These are phyloP conservation scores for Typhlomys cinereus DNA, from an alignment of 2,113 vertebrate genomes.

Conservation along the genomic window DNA sequence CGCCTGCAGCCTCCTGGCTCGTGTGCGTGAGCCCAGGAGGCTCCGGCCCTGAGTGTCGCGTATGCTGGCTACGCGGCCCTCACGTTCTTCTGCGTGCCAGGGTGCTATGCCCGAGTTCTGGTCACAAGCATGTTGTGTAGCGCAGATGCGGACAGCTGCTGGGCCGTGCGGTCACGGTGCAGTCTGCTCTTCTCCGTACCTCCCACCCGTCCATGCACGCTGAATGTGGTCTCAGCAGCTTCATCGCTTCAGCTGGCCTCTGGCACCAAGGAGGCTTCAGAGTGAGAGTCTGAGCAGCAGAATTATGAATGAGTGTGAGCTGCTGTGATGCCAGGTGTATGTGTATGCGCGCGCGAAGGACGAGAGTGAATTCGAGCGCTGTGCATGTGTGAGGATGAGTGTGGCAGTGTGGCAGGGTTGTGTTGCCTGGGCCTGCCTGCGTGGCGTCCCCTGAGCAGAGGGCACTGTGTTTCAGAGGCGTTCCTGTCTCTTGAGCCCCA, in stretches of 20 bases:
- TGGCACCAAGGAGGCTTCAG: neutral
- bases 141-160: neutral
- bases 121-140: neutral
- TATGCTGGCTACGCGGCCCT: neutral
- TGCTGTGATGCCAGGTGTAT: neutral
- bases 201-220: neutral
- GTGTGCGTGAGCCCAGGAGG: neutral
- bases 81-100: neutral
- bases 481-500: rapidly evolving
- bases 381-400: neutral
- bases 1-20: too few species aligned
- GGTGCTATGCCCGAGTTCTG: neutral
- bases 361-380: too few species aligned
- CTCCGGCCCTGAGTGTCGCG: neutral
- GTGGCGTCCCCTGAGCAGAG: neutral
- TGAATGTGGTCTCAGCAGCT: neutral
- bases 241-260: neutral
- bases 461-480: neutral
- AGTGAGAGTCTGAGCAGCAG: too few species aligned
- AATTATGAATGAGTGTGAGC: neutral
- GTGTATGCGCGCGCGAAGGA: too few species aligned
- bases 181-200: neutral
- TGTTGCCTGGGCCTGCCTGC: neutral
- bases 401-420: neutral
- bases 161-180: neutral